Conservation (phyloP, 2,888 invertebrate species). For the Tethea ocularis region DNA sequence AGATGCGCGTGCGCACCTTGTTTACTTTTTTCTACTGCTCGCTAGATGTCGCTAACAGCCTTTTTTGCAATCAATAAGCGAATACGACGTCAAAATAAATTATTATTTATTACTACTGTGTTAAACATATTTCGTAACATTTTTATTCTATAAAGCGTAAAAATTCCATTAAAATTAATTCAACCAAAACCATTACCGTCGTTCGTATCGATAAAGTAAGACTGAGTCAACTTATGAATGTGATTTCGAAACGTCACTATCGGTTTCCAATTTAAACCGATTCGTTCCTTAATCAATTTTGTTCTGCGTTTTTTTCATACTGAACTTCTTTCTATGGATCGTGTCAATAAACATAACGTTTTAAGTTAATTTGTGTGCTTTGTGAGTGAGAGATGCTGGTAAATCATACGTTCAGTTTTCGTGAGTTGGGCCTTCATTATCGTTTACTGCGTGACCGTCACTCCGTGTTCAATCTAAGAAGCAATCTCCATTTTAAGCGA, state of each 20-base stretch:
- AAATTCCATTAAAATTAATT: constrained; percentile 83
- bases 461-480: constrained; percentile 59
- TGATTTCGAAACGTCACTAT: constrained; percentile 83
- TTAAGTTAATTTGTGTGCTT: constrained; percentile 63
- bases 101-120: constrained; percentile 73
- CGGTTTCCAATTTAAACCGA: constrained; percentile 83
- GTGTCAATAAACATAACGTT: constrained; percentile 68
- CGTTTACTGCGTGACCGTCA: constrained; percentile 58
- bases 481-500: constrained; percentile 76
- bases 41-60: constrained; percentile 62
- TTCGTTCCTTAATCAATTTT: constrained; percentile 84
- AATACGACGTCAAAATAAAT: constrained; percentile 38
- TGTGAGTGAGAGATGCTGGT: constrained; percentile 37
- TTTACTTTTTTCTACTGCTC: constrained; percentile 46
- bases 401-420: constrained; percentile 46
- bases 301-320: constrained; percentile 75
- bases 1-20: constrained; percentile 68
- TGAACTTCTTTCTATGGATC: constrained; percentile 66
- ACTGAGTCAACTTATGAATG: constrained; percentile 81
- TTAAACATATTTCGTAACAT: constrained; percentile 80
- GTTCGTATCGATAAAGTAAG: constrained; percentile 82
- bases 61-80: constrained; percentile 39
- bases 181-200: constrained; percentile 81
- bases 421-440: constrained; percentile 55
- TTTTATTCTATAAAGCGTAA: constrained; percentile 80